Base-by-base conservation (phyloP, 2,888 invertebrate genomes). In the Zaprionus bogoriensis region DNA sequence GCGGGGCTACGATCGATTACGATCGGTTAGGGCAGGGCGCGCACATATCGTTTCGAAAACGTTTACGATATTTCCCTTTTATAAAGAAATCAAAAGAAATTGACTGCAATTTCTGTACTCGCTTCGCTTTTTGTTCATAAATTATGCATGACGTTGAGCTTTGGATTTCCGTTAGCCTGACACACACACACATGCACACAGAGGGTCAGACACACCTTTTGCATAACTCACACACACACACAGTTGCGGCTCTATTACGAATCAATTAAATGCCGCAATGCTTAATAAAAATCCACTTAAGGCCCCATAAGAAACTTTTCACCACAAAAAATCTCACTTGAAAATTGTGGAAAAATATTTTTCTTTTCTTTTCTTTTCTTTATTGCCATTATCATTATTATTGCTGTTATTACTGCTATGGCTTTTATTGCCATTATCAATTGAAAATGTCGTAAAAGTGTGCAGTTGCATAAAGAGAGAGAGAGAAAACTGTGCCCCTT, bases 201-300 rank as follows among this genome's bases (percentile, higher is more conserved):
- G 75, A 61, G 53, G 53, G 58, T 65, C 36, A 12, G 54, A 47
- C 70, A 76, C 77, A 75, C 76, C 76, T 76, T 64, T 66, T 67
- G 63, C 70, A 73, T 66, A 73, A 72, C 60, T 27, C 28, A 55
- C 17, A 53, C 25, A 42, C 36, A 52, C 7, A 54, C 38, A 50
- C 28, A 47, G 38, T 12, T 36, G 38, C 32, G 46, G 36, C 45
- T 82, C 73, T 82, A 82, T 82, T 82, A 82, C 85, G 79, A 79
- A 85, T 85, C 85, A 85, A 82, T 82, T 82, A 82, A 85, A 85
- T 67, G 77, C 74, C 64, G 64, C 76, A 82, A 81, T 77, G 74
- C 32, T 69, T 70, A 80, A 84, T 84, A 80, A 80, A 80, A 80
- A 78, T 67, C 61, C 84, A 78, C 81, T 84, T 84, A 76, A 75